Base-by-base conservation (phyloP, 2,888 invertebrate genomes). In the Aphidoletes aphidimyza region DNA sequence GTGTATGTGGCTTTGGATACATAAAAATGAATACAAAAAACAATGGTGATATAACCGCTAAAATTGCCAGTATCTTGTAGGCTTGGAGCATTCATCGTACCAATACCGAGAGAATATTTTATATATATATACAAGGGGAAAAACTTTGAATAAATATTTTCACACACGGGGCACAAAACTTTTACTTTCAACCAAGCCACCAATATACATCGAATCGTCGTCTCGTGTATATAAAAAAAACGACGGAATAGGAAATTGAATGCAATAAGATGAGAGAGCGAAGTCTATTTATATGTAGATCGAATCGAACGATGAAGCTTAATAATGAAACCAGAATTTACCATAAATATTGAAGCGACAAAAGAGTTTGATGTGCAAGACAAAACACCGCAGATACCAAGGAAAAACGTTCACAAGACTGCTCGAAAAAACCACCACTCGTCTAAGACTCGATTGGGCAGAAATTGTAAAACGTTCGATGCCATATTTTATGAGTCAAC, bases 281-380 rank as follows among this genome's bases (percentile, higher is more conserved):
- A 54, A 81, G 81, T 37, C 81, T 81, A 81, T 81, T 81, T 81
- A 81, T 81, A 81, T 81, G 19, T n/a, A 81, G 37, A 81, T 81
- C 81, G n/a, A 81, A 37, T 37, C 30, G 34, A 69, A 69, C 69
- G 81, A 81, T n/a, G 81, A 36, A 81, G 36, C 37, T 81, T 81
- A 81, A 81, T 81, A 81, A 81, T 22, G n/a, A n/a, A 81, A 81
- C 37, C n/a, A 22, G 17, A 81, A 81, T 81, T 81, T n/a, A n/a
- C 37, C 37, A n/a, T 81, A 81, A 37, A 81, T 37, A 81, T 81
- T 36, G n/a, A 37, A 37, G 81, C 22, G 37, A 81, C 81, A 81
- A 81, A 42, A 81, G 81, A 37, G 81, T 37, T 81, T 36, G 37
- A 78, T 36, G 3, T 14, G 54, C 17, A 19, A 5, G n/a, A 19